phyloP scores from a whole-genome alignment of 1,140 invertebrate species.

The Drosophila leontia region DNA sequence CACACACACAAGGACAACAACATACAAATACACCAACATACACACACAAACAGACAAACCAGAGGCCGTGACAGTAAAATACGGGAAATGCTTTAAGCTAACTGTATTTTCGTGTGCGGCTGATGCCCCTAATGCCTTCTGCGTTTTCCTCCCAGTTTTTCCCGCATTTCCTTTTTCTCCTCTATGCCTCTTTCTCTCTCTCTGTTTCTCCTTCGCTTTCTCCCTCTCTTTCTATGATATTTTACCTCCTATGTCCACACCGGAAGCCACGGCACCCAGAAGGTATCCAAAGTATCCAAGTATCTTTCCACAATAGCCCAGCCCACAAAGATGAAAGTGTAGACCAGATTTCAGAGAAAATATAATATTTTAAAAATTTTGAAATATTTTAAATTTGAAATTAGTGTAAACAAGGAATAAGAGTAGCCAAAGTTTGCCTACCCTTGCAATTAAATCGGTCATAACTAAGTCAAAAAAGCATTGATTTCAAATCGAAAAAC shows the following conservation, averaged over 20 bases:
- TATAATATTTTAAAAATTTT: background rate
- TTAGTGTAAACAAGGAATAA: too few relatives aligned
- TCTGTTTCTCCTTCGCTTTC: background rate
- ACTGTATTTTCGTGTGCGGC: constrained; percentile 80
- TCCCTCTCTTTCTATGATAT: background rate
- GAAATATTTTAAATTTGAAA: background rate
- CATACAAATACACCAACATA: constrained; percentile 7
- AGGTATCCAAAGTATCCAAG: constrained; percentile 23
- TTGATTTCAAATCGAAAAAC: too few relatives aligned
- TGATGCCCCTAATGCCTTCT: constrained; percentile 69
- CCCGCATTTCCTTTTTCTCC: background rate
- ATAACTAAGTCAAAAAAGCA: too few relatives aligned
- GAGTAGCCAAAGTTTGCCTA: too few relatives aligned
- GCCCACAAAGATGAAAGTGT: constrained; percentile 46
- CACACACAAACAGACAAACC: constrained; percentile 14
- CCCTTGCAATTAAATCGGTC: too few relatives aligned
- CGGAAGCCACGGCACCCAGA: constrained; percentile 21
- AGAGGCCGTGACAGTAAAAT: constrained; percentile 72
- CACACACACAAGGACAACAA: constrained; percentile 4
- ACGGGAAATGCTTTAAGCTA: constrained; percentile 81
- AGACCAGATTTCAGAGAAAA: background rate
- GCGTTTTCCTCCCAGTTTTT: constrained; percentile 12
- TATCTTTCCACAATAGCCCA: constrained; percentile 34
- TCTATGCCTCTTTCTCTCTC: too few relatives aligned
- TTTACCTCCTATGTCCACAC: constrained; percentile 17